Evolutionary conservation across 2,888 invertebrate species (phyloP).

Genomic region (Melieria picta): DNA sequence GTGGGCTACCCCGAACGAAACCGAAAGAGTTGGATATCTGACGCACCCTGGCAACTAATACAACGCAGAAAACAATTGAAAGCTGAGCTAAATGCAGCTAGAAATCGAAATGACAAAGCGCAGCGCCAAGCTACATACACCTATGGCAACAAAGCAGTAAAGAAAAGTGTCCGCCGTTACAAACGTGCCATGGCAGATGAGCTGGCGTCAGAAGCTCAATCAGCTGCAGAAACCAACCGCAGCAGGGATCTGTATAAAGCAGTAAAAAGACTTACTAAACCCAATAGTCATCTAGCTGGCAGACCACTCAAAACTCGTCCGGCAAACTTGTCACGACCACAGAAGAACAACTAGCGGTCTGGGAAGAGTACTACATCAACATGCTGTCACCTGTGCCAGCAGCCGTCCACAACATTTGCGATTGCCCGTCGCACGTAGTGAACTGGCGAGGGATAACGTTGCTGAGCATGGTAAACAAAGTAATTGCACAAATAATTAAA

Average conservation of each 20-base stretch:
- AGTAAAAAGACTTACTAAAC: not conserved
- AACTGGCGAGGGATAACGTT: too few species aligned
- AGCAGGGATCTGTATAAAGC: conserved; percentile 11
- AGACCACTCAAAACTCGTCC: conserved; percentile 6
- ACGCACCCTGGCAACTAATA: not conserved
- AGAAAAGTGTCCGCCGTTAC: not conserved
- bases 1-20: conserved; percentile 2
- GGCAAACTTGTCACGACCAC: not conserved
- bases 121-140: not conserved
- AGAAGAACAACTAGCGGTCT: not conserved
- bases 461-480: too few species aligned
- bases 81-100: not conserved
- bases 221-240: conserved; percentile 1
- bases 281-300: conserved; percentile 4
- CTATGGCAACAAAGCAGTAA: conserved; percentile 4
- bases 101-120: not conserved
- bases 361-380: conserved; percentile 6
- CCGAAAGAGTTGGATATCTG: conserved; percentile 18
- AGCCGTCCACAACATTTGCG: not conserved
- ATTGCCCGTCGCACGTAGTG: not conserved
- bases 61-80: not conserved
- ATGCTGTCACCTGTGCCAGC: not conserved
- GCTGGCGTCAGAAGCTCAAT: not conserved
- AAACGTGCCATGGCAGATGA: conserved; percentile 15
- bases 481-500: too few species aligned